A percentile compares a stretch with the other conserved stretches of the same genome.
phyloP scores from a whole-genome alignment of 2,113 vertebrate species.

The Campylomormyrus tamandua region DNA sequence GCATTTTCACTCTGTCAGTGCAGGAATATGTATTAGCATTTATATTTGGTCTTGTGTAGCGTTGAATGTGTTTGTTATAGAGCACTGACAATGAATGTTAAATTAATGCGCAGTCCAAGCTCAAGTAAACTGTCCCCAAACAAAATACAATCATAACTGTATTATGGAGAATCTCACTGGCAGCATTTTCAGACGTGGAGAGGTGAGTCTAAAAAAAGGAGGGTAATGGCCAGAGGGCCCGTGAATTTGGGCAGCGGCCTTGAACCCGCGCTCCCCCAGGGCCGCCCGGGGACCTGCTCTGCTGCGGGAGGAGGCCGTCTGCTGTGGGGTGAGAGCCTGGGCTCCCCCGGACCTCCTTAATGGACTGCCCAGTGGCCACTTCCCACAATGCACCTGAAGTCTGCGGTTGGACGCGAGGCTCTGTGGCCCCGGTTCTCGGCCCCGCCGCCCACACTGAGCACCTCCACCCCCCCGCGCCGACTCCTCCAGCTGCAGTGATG shows the following conservation, averaged over 20 bases:
- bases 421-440: neutral
- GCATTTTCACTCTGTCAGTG: neutral
- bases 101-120: conserved; percentile 30
- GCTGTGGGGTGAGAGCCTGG: neutral
- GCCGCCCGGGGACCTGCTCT: neutral
- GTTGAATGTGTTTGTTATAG: neutral
- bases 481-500: neutral
- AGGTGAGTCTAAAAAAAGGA: neutral
- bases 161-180: conserved; percentile 12
- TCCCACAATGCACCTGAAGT: neutral
- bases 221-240: neutral
- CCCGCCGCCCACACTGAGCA: neutral
- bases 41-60: neutral
- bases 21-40: neutral
- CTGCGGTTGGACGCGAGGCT: neutral
- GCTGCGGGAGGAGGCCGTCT: neutral
- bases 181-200: neutral
- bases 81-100: neutral
- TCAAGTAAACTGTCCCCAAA: conserved; percentile 17
- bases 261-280: neutral
- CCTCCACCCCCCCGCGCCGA: neutral
- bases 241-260: neutral
- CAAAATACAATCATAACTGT: conserved; percentile 34
- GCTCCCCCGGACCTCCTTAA: neutral
- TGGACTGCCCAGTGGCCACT: neutral